phyloP scores from a whole-genome alignment of 2,113 vertebrate species.

The Elachura formosa region DNA sequence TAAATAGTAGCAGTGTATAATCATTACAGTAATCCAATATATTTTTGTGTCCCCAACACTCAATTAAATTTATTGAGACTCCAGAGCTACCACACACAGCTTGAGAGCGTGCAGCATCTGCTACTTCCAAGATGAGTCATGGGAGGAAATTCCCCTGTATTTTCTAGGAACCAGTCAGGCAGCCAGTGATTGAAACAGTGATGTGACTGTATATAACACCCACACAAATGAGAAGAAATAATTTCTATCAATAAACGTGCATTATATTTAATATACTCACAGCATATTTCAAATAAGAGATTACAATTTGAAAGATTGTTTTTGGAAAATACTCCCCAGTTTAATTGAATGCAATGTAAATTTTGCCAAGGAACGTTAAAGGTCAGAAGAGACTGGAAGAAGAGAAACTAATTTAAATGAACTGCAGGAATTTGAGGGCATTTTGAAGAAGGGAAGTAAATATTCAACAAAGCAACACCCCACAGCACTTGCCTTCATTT shows the following conservation, averaged over 20 bases:
- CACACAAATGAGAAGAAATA: background rate
- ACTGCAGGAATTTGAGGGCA: background rate
- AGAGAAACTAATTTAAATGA: background rate
- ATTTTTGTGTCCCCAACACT: background rate
- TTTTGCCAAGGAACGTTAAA: background rate
- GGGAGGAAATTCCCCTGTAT: constrained; percentile 17
- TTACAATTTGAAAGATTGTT: background rate
- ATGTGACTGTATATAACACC: background rate
- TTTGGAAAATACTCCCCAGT: background rate
- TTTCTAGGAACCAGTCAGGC: constrained; percentile 33
- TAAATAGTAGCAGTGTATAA: background rate
- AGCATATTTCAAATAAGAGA: background rate
- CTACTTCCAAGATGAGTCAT: constrained; percentile 10
- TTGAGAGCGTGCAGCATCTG: background rate
- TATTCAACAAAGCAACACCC: background rate
- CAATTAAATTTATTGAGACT: background rate
- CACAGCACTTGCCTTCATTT: background rate
- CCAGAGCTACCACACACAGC: background rate
- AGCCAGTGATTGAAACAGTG: background rate
- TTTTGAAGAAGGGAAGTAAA: background rate
- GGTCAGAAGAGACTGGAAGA: background rate
- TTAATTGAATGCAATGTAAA: background rate
- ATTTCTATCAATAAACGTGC: background rate
- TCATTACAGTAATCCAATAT: background rate
- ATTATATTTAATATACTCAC: background rate